Conservation (phyloP, 1,140 invertebrate species). For the Lethrus apterus region DNA sequence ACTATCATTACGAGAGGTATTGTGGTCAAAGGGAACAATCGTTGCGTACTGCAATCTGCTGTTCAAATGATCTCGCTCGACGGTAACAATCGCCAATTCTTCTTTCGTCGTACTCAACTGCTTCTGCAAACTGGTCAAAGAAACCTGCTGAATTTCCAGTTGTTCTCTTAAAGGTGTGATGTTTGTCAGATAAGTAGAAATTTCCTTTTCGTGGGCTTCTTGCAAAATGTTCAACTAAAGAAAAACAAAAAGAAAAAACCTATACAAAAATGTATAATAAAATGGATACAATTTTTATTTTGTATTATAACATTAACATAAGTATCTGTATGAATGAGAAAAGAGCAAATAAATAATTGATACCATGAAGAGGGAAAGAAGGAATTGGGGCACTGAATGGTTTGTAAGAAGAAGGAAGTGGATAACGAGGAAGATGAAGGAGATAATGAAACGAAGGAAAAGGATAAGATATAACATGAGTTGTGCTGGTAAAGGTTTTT, state of each 20-base stretch:
- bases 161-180: conserved; percentile 49
- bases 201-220: conserved; percentile 67
- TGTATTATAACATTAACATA: too few species aligned
- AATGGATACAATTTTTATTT: too few species aligned
- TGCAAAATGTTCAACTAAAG: conserved; percentile 63
- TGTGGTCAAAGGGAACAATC: conserved; percentile 27
- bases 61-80: conserved; percentile 53
- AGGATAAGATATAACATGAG: too few species aligned
- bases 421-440: too few species aligned
- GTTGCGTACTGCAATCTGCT: conserved; percentile 40
- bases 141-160: conserved; percentile 47
- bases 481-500: not conserved
- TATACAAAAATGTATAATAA: too few species aligned
- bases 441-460: too few species aligned
- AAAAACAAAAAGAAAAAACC: conserved; percentile 12
- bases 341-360: too few species aligned
- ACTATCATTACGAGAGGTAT: conserved; percentile 11
- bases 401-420: too few species aligned
- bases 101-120: conserved; percentile 49
- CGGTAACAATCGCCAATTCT: conserved; percentile 47
- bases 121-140: conserved; percentile 48
- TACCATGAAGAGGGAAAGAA: too few species aligned
- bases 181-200: conserved; percentile 53
- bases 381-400: too few species aligned
- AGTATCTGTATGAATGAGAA: too few species aligned